Conservation (phyloP, 2,113 vertebrate genomes). For the Leucoraja erinaceus region DNA sequence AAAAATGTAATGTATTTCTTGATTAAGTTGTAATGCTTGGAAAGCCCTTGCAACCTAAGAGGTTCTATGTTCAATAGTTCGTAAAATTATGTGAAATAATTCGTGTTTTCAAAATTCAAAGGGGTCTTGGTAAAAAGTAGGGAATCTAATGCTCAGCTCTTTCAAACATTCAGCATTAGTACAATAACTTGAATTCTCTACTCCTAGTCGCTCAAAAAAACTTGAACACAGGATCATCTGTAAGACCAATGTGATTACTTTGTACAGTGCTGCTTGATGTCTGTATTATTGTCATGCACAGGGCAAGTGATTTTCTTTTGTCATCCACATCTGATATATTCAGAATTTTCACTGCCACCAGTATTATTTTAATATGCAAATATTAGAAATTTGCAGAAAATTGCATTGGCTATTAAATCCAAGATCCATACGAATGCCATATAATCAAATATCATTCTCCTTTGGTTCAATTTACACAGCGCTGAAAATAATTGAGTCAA, state of each 20-base stretch:
- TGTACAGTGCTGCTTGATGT: neutral
- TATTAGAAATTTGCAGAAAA: neutral
- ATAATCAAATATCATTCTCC: no score
- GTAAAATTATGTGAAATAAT: neutral
- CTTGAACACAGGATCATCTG: neutral
- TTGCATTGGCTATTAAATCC: neutral
- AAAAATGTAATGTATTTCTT: neutral
- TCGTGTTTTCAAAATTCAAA: neutral
- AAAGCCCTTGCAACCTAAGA: neutral
- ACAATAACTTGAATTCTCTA: neutral
- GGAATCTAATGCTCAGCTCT: neutral
- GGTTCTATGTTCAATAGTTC: neutral
- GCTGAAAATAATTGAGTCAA: neutral
- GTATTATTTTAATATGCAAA: neutral
- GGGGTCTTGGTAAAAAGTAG: neutral
- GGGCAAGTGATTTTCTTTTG: neutral
- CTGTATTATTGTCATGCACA: neutral
- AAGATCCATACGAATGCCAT: neutral
- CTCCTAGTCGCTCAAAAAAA: neutral
- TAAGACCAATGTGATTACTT: neutral
- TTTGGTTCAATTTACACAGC: neutral
- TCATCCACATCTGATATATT: neutral
- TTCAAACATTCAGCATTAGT: neutral
- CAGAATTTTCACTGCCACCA: neutral
- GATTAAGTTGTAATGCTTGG: neutral